phyloP scores from a whole-genome alignment of 2,888 invertebrate genomes.

The Parasteatoda lunata region DNA sequence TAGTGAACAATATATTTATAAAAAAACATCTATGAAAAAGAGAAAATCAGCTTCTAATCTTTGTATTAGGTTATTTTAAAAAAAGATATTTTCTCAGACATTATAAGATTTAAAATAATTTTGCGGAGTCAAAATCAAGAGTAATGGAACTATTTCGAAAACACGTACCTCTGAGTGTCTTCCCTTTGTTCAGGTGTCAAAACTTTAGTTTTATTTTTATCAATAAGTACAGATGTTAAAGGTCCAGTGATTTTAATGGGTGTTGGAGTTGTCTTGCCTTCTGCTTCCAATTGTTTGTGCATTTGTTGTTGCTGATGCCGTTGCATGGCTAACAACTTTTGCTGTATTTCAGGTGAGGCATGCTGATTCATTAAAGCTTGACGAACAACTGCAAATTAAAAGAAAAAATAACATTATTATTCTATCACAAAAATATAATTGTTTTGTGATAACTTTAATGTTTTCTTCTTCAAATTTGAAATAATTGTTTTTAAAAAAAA shows the following conservation, averaged over 20 bases:
- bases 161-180: slow-evolving; percentile 73
- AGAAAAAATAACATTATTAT: not conserved
- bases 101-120: slow-evolving; percentile 5
- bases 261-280: slow-evolving; percentile 30
- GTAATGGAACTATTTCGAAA: not conserved
- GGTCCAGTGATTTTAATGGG: slow-evolving; percentile 38
- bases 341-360: slow-evolving; percentile 92
- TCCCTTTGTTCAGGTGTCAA: slow-evolving; percentile 74
- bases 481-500: too few species aligned
- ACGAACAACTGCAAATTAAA: slow-evolving; percentile 83
- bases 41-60: too few species aligned
- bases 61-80: too few species aligned
- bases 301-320: slow-evolving; percentile 83
- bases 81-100: not conserved
- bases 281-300: slow-evolving; percentile 73
- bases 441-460: not conserved
- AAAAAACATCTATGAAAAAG: too few species aligned
- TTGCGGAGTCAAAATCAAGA: not conserved
- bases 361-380: slow-evolving; percentile 94
- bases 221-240: slow-evolving; percentile 39
- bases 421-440: not conserved
- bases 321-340: slow-evolving; percentile 90
- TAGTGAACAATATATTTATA: too few species aligned
- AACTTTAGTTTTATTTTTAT: slow-evolving; percentile 63
- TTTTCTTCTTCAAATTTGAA: too few species aligned